Conservation (phyloP, 2,797 vertebrate genomes). For the Chloroceryle inda region DNA sequence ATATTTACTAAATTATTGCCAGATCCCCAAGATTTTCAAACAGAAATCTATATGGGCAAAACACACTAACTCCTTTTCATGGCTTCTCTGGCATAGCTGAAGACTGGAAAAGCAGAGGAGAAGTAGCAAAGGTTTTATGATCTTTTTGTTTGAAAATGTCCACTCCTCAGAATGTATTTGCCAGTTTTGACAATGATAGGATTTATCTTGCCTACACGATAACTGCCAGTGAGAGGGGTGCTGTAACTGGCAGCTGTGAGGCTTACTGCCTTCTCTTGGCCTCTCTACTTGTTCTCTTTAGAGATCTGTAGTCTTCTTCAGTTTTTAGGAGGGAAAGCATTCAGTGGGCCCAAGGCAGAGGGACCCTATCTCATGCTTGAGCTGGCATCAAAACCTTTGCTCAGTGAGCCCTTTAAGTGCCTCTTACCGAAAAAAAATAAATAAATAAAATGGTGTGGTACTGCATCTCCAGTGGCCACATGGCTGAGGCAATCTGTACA, state of each 20-base stretch:
- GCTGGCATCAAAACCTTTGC: neutral
- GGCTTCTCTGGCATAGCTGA: neutral
- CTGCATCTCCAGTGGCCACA: neutral
- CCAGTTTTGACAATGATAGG: neutral
- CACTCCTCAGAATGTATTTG: neutral
- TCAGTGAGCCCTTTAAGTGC: fast-evolving
- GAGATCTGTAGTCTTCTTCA: neutral
- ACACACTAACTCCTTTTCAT: neutral
- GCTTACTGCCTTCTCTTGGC: neutral
- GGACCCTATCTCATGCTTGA: neutral
- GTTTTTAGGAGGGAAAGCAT: neutral
- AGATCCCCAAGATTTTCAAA: neutral
- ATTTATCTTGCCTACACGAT: neutral
- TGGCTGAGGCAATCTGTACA: neutral
- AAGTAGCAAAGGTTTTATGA: neutral
- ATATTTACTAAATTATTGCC: neutral
- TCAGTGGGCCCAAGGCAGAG: neutral
- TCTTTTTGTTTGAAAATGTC: neutral
- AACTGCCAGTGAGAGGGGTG: neutral
- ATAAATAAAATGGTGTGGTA: too few species aligned
- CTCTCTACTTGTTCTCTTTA: neutral
- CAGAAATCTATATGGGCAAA: neutral
- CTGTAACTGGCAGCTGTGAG: neutral
- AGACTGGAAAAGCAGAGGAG: neutral
- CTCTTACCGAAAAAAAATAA: neutral